Percentiles rank a stretch among this genome's conserved stretches.
Conservation (phyloP, 1,140 invertebrate species). For the Wasmannia auropunctata region DNA sequence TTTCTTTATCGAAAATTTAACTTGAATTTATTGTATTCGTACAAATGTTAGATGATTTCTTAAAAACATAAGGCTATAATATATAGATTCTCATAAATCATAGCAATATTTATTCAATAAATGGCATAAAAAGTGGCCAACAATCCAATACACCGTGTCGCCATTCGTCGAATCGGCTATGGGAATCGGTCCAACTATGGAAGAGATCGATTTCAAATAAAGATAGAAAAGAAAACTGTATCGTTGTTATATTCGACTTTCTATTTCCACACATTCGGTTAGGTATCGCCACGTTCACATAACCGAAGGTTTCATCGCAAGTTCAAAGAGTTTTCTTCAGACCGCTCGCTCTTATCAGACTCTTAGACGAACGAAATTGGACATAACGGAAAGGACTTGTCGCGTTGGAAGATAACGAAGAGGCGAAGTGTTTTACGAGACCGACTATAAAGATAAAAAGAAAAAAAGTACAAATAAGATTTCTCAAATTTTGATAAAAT, state of each 20-base stretch:
- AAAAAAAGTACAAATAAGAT: background rate
- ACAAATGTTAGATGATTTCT: background rate
- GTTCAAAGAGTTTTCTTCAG: constrained; percentile 34
- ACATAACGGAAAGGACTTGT: constrained; percentile 7
- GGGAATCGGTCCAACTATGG: constrained; percentile 43
- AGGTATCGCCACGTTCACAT: constrained; percentile 55
- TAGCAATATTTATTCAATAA: constrained; percentile 62
- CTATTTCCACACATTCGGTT: constrained; percentile 59
- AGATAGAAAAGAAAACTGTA: constrained; percentile 54
- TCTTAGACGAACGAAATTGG: constrained; percentile 6
- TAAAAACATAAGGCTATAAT: background rate
- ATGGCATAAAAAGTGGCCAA: constrained; percentile 46
- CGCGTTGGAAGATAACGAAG: background rate
- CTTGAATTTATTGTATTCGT: background rate
- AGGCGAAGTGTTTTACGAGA: constrained; percentile 14
- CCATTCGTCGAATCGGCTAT: constrained; percentile 61
- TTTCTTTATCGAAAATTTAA: background rate
- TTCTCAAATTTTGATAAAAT: background rate
- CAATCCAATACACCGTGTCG: constrained; percentile 42
- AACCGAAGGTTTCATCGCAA: background rate
- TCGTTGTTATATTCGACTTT: constrained; percentile 71
- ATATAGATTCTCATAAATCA: constrained; percentile 29
- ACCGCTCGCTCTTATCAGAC: background rate
- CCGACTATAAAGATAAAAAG: background rate
- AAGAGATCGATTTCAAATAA: constrained; percentile 71